Base-by-base conservation (phyloP, 23 tunicate species). In the Pegea sp. region DNA sequence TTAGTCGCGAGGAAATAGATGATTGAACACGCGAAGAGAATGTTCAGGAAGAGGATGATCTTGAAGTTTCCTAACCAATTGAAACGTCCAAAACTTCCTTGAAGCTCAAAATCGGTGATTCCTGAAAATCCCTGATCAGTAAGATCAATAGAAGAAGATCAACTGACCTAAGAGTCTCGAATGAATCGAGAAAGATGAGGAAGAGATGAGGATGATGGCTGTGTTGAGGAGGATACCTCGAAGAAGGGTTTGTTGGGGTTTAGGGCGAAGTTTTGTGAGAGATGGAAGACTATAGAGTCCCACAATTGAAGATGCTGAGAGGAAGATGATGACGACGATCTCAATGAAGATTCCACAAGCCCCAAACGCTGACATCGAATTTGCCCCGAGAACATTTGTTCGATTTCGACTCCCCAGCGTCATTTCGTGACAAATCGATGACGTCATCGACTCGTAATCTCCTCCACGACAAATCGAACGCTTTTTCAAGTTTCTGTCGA, bases 41-140 rank as follows among this genome's bases (percentile, higher is more conserved):
- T n/a, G n/a, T n/a, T n/a, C n/a, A n/a, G n/a, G n/a, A n/a, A n/a
- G n/a, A n/a, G n/a, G n/a, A n/a, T n/a, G n/a, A n/a, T n/a, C n/a
- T n/a, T n/a, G n/a, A n/a, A 74, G 42, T 84, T 68, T 31, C 84
- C 95, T 23, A 84, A 72, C 95, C 95, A 84, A 26, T 66, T 68
- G 28, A 84, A 74, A 29, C 59, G 57, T 18, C 95, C 84, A 52
- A 67, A 84, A 30, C 64, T 84, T 27, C 95, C 95, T 68, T 84
- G 95, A 22, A 84, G 64, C n/a, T 69, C 95, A 62, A 84, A 84
- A 22, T 66, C 76, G 27, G 95, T 84, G 2, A 84, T 74, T 13
- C 95, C 95, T 84, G 63, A n/a, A n/a, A n/a, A n/a, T 51, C 22
- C 19, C 8, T 18, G 21, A 51, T 16, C 8, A 11, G 13, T 13